Conservation (phyloP, 2,797 vertebrate species). For the Cyclopterus lumpus region DNA sequence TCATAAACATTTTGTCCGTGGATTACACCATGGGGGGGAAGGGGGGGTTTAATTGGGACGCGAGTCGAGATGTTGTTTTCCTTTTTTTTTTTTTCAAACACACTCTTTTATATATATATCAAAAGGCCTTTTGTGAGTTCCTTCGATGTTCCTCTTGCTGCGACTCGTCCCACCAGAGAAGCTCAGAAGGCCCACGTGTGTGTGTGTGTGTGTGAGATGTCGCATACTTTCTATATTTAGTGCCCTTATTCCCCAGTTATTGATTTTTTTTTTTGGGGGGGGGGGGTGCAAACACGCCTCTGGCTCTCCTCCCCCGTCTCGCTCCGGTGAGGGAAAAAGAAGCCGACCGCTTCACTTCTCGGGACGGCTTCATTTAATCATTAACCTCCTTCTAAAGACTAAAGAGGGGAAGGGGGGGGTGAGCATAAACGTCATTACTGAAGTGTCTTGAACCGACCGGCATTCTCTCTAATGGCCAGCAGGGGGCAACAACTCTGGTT, state of each 20-base stretch:
- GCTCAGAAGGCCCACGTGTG: background rate
- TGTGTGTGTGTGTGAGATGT: too few relatives aligned
- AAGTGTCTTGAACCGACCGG: too few relatives aligned
- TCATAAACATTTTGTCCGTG: constrained; percentile 55
- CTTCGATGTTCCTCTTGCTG: constrained; percentile 11
- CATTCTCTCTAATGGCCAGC: too few relatives aligned
- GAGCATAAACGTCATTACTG: too few relatives aligned
- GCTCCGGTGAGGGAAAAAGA: background rate
- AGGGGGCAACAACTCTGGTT: too few relatives aligned
- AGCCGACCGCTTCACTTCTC: constrained; percentile 6
- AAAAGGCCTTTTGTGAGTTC: constrained; percentile 34
- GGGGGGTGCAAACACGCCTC: background rate
- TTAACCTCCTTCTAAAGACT: constrained; percentile 33
- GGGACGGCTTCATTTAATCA: constrained; percentile 35
- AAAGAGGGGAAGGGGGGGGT: background rate
- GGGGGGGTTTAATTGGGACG: constrained; percentile 44
- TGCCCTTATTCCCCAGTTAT: constrained; percentile 5
- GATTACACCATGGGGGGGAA: constrained; percentile 31
- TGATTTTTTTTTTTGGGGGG: background rate
- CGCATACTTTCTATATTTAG: background rate
- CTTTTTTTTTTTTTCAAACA: constrained; percentile 4
- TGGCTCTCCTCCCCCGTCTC: background rate
- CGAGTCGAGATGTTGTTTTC: background rate
- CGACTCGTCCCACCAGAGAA: constrained; percentile 12
- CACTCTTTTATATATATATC: background rate